These are phyloP conservation scores for Dasypolia templi DNA, from an alignment of 2,888 invertebrate species.

Conservation along the genomic window DNA sequence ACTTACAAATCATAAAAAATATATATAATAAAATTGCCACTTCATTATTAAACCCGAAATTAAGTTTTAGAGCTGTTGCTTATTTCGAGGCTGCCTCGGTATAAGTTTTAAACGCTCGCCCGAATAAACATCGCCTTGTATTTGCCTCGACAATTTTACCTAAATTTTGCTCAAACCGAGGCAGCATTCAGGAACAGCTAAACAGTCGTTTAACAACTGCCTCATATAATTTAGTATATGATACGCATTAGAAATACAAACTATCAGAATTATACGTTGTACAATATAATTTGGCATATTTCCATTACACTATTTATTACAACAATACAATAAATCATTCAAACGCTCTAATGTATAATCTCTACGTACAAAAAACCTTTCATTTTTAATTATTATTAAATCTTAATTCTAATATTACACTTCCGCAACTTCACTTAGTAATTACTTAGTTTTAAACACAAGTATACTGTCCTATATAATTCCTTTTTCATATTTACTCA, in stretches of 20 bases:
- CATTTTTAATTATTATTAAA: conserved; percentile 50
- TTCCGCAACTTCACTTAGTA: conserved; percentile 51
- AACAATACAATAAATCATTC: conserved; percentile 64
- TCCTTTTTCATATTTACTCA: conserved; percentile 51
- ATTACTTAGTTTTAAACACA: conserved; percentile 54
- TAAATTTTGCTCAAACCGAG: conserved; percentile 29
- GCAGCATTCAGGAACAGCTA: conserved; percentile 30
- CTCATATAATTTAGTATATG: conserved; percentile 52
- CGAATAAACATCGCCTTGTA: background rate
- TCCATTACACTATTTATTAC: conserved; percentile 55
- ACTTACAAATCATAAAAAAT: conserved; percentile 36
- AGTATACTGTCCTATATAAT: conserved; percentile 51
- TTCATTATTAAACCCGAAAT: conserved; percentile 30
- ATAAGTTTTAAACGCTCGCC: conserved; percentile 10
- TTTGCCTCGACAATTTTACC: conserved; percentile 10
- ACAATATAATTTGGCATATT: conserved; percentile 70
- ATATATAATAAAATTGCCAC: conserved; percentile 27
- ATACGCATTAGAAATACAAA: conserved; percentile 64
- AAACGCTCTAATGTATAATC: conserved; percentile 63
- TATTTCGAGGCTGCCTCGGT: conserved; percentile 29
- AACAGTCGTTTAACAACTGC: conserved; percentile 67
- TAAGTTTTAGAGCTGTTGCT: conserved; percentile 32
- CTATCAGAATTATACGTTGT: conserved; percentile 61
- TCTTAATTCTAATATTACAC: conserved; percentile 55
- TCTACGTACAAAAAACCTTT: conserved; percentile 70